Evolutionary conservation across 2,888 invertebrate species (phyloP).

Genomic region (Drosophila neotestacea): DNA sequence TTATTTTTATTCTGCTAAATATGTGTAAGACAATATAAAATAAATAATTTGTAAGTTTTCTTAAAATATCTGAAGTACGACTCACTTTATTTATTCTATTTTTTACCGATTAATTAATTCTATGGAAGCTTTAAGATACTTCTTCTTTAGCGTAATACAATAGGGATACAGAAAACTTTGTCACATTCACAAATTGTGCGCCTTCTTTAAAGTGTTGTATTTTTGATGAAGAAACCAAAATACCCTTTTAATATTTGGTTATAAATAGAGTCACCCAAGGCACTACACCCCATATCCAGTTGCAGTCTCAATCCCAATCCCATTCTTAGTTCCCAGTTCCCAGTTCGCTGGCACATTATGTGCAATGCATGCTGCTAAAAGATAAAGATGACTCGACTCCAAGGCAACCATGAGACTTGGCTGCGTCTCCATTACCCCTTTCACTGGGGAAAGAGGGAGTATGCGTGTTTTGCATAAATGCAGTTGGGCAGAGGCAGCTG

Average conservation of each 20-base stretch:
- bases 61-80: no score
- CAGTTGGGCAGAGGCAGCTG: conserved; percentile 34
- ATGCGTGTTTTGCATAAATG: conserved; percentile 66
- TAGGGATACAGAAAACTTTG: no score
- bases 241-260: not conserved
- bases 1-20: no score
- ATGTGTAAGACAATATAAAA: no score
- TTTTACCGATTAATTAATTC: no score
- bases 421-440: conserved; percentile 19
- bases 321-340: not conserved
- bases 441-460: conserved; percentile 1
- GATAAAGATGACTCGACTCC: conserved; percentile 63
- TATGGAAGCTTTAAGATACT: no score
- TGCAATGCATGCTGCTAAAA: conserved; percentile 58
- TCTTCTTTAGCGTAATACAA: no score
- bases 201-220: no score
- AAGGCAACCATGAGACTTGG: conserved; percentile 42
- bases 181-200: no score
- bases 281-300: conserved; percentile 12
- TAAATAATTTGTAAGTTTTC: no score
- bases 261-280: conserved; percentile 48
- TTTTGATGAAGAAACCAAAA: not conserved
- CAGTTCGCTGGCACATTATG: conserved; percentile 55
- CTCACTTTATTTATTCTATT: no score
- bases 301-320: conserved; percentile 9